A percentile compares a stretch with the other conserved stretches of the same genome.
phyloP scores from a whole-genome alignment of 2,888 invertebrate genomes.

The Azorinus chamasolen region DNA sequence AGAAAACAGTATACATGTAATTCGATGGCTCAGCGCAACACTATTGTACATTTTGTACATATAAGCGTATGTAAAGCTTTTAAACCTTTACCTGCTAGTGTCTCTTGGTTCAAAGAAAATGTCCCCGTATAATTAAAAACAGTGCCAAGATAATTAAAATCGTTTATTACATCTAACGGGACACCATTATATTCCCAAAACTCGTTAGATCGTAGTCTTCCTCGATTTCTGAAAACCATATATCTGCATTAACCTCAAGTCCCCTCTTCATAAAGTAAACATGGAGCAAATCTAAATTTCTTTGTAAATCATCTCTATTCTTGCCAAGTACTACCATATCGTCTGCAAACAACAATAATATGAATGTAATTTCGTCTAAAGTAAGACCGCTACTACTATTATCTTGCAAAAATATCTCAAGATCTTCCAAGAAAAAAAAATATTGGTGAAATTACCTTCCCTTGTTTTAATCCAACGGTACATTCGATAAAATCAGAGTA shows the following conservation, averaged over 20 bases:
- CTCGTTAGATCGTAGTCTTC: neutral
- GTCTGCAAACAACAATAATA: conserved; percentile 13
- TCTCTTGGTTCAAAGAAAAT: too few species aligned
- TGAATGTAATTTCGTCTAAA: conserved; percentile 8
- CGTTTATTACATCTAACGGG: conserved; percentile 2
- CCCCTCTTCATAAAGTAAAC: conserved; percentile 6
- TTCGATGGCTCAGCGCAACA: too few species aligned
- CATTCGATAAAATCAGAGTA: conserved; percentile 10
- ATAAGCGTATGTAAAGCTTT: too few species aligned
- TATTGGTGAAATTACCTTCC: conserved; percentile 15
- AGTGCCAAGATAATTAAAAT: conserved; percentile 16
- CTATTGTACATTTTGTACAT: too few species aligned
- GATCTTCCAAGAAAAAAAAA: conserved; percentile 7
- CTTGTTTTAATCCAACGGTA: conserved; percentile 16
- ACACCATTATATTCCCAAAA: conserved; percentile 2
- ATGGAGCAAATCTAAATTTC: conserved; percentile 6
- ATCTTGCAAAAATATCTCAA: conserved; percentile 1
- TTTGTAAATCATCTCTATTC: neutral
- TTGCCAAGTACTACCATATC: conserved; percentile 22
- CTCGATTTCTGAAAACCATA: conserved; percentile 4
- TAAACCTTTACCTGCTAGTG: too few species aligned
- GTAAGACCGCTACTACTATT: neutral
- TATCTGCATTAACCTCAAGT: conserved; percentile 10
- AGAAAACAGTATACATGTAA: too few species aligned
- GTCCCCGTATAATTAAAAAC: too few species aligned